Evolutionary conservation across 2,113 vertebrate species (phyloP).

Genomic region (Cisticola juncidis): DNA sequence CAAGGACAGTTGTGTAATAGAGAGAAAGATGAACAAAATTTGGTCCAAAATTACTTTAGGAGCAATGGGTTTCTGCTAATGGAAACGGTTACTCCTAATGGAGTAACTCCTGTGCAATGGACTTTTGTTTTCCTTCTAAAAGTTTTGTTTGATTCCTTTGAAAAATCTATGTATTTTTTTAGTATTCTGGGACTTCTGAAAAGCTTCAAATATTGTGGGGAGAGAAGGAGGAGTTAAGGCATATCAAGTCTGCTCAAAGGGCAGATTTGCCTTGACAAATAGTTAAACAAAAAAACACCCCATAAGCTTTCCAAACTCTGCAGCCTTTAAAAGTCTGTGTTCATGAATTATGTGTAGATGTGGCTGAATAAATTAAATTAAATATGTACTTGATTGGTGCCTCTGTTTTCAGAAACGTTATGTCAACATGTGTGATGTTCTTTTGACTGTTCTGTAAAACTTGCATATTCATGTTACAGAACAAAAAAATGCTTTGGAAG

Average conservation of each 20-base stretch:
- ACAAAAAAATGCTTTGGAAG: neutral
- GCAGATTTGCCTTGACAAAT: neutral
- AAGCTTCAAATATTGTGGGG: neutral
- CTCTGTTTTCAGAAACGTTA: neutral
- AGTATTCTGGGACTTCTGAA: neutral
- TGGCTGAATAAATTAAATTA: neutral
- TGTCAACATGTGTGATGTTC: neutral
- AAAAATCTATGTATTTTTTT: neutral
- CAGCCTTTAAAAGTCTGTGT: neutral
- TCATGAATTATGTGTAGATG: neutral
- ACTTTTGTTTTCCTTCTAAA: neutral
- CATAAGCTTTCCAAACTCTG: neutral
- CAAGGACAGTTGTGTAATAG: neutral
- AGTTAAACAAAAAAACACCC: neutral
- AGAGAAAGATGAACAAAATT: neutral
- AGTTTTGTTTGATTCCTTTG: neutral
- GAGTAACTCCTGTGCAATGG: neutral
- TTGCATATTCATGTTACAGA: neutral
- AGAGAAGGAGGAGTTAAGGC: neutral
- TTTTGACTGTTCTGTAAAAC: neutral
- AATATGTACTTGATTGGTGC: neutral
- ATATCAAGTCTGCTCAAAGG: neutral
- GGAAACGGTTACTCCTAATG: too few relatives aligned
- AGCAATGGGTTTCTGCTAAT: neutral
- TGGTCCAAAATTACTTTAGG: neutral